Evolutionary conservation across 2,797 vertebrate genomes (phyloP).

Genomic region (Periophthalmus magnuspinnatus): DNA sequence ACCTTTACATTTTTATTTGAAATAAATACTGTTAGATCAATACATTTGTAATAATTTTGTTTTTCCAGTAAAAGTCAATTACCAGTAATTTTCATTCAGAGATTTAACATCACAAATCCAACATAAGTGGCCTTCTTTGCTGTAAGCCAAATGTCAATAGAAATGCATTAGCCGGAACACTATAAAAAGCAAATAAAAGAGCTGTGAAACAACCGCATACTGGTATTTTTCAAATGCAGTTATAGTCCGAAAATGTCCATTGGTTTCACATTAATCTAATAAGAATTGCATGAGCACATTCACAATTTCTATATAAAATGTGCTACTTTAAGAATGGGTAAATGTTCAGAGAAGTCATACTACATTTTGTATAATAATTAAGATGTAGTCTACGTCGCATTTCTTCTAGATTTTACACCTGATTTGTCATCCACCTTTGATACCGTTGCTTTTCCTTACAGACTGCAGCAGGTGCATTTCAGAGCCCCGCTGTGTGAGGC

Average conservation of each 20-base stretch:
- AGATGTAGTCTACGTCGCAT: neutral
- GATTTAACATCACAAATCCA: neutral
- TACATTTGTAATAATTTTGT: neutral
- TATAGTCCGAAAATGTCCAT: too few relatives aligned
- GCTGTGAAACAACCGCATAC: too few relatives aligned
- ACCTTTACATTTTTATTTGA: too few relatives aligned
- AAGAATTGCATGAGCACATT: neutral
- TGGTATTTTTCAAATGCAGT: too few relatives aligned
- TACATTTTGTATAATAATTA: neutral
- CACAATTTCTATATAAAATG: neutral
- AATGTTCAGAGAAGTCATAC: neutral
- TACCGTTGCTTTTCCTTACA: slow-evolving; percentile 54
- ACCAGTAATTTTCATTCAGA: neutral
- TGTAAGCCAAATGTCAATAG: neutral
- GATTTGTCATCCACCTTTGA: neutral
- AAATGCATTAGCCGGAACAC: neutral
- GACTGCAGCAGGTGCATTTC: slow-evolving; percentile 94
- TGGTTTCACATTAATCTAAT: too few relatives aligned
- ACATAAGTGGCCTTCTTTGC: neutral
- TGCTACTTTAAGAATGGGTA: too few relatives aligned
- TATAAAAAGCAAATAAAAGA: neutral
- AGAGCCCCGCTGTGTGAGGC: slow-evolving; percentile 88
- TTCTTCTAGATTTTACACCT: neutral
- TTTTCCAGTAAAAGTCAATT: neutral
- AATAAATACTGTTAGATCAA: neutral